Conservation (phyloP, 2,113 vertebrate genomes). For the Gorsachius goisagi region DNA sequence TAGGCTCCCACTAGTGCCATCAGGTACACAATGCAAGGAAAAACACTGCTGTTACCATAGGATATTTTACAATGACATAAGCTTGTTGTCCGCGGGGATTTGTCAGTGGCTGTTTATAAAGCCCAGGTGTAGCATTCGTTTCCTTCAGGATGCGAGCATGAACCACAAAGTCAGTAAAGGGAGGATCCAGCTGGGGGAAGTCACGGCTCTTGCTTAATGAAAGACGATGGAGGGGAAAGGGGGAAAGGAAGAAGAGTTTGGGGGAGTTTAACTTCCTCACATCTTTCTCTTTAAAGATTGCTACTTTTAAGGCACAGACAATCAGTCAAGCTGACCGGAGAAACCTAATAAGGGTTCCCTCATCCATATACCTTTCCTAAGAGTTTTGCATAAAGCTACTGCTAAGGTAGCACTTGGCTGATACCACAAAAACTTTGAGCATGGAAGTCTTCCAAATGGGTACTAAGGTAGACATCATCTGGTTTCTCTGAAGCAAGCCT, state of each 20-base stretch:
- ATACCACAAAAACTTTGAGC: background rate
- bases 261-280: background rate
- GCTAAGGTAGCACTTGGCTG: background rate
- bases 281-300: background rate
- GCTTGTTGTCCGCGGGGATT: background rate
- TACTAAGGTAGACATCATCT: background rate
- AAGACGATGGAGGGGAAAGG: background rate
- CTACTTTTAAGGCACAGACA: background rate
- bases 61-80: background rate
- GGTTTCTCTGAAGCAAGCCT: background rate
- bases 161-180: background rate
- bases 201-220: background rate
- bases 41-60: background rate
- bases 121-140: background rate
- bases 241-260: background rate
- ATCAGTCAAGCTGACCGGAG: background rate
- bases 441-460: background rate
- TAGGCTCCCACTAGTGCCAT: background rate
- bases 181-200: slow-evolving; percentile 8
- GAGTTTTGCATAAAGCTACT: background rate
- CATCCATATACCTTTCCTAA: background rate
- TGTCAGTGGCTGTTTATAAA: slow-evolving; percentile 16
- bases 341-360: background rate
- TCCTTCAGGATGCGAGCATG: slow-evolving; percentile 30
- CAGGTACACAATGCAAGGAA: slow-evolving; percentile 44